phyloP scores from a whole-genome alignment of 2,888 invertebrate species.

The Dolichomitus sp. region DNA sequence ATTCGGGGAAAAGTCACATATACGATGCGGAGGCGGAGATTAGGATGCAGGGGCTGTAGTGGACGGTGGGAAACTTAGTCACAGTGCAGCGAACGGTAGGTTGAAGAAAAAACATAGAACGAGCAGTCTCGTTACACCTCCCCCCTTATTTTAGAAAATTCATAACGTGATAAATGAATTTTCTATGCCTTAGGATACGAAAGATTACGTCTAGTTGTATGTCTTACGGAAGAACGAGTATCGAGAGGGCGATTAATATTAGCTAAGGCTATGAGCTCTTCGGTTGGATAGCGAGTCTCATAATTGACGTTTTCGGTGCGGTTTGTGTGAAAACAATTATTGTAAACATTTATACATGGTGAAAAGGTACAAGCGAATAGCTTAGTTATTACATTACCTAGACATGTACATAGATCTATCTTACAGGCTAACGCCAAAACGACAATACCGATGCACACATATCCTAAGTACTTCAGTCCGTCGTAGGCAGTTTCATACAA shows the following conservation, averaged over 20 bases:
- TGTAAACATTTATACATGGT: slow-evolving; percentile 4
- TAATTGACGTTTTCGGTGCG: neutral
- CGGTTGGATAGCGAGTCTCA: neutral
- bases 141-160: too few species aligned
- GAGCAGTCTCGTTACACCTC: too few species aligned
- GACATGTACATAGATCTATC: slow-evolving; percentile 12
- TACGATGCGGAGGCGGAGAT: too few species aligned
- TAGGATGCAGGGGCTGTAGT: too few species aligned
- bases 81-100: too few species aligned
- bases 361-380: neutral
- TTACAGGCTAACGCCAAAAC: neutral
- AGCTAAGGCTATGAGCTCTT: neutral
- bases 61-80: too few species aligned
- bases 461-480: slow-evolving; percentile 1
- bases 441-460: slow-evolving; percentile 15
- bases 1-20: too few species aligned
- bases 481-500: slow-evolving; percentile 4
- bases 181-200: neutral
- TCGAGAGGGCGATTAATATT: neutral
- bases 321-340: slow-evolving; percentile 26
- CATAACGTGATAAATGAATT: too few species aligned
- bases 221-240: neutral
- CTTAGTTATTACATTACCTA: neutral
- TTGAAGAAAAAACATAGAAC: too few species aligned
- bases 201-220: neutral